A percentile compares a stretch with the other conserved stretches of the same genome.
Evolutionary conservation across 2,888 invertebrate species (phyloP).

Genomic region (Agelastica alni): DNA sequence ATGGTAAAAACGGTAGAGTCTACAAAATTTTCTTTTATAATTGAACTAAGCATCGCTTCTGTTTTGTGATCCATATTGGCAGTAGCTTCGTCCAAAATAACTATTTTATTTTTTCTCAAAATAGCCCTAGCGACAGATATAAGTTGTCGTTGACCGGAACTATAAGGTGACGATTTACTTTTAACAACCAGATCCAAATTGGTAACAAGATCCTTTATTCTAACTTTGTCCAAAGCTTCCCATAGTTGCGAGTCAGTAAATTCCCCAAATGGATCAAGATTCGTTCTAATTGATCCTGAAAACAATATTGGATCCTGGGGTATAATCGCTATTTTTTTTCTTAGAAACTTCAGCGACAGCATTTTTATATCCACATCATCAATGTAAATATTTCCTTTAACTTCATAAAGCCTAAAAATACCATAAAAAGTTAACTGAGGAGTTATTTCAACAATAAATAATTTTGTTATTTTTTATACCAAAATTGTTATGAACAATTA

Average conservation of each 20-base stretch:
- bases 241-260: slow-evolving; percentile 78
- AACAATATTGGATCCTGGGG: slow-evolving; percentile 86
- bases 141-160: slow-evolving; percentile 62
- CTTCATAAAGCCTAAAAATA: slow-evolving; percentile 72
- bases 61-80: slow-evolving; percentile 61
- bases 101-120: slow-evolving; percentile 56
- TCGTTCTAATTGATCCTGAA: slow-evolving; percentile 82
- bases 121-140: slow-evolving; percentile 62
- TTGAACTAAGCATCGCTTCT: slow-evolving; percentile 59
- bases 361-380: slow-evolving; percentile 73
- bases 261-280: slow-evolving; percentile 84
- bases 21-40: slow-evolving; percentile 59
- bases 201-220: slow-evolving; percentile 69
- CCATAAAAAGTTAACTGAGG: too few species aligned
- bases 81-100: slow-evolving; percentile 62
- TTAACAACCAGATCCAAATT: slow-evolving; percentile 58
- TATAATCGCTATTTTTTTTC: slow-evolving; percentile 79
- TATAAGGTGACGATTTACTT: slow-evolving; percentile 48
- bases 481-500: not conserved
- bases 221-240: slow-evolving; percentile 72
- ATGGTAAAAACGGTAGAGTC: slow-evolving; percentile 61
- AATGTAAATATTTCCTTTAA: slow-evolving; percentile 76
- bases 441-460: not conserved
- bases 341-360: slow-evolving; percentile 73
- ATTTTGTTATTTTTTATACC: not conserved